Percentiles rank a stretch among this genome's conserved stretches.
phyloP scores from a whole-genome alignment of 2,888 invertebrate species.

The Coleophora deauratella region DNA sequence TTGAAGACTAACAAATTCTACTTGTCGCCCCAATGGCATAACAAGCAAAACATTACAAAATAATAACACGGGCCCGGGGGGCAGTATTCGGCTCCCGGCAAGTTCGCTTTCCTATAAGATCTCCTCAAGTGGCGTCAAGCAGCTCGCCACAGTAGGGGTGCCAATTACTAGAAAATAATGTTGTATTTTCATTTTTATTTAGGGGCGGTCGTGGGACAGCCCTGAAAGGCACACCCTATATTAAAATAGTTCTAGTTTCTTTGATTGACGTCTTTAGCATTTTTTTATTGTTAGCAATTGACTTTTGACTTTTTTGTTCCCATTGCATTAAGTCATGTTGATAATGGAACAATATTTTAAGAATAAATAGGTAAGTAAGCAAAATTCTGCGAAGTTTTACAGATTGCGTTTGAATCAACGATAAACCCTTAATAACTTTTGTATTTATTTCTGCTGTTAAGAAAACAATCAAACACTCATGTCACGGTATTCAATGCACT shows the following conservation, averaged over 20 bases:
- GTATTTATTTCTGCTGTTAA: constrained; percentile 7
- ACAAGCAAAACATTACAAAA: constrained; percentile 50
- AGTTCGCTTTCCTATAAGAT: constrained; percentile 66
- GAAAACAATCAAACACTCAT: constrained; percentile 27
- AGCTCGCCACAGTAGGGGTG: constrained; percentile 59
- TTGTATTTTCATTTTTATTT: constrained; percentile 69
- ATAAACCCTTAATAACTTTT: not conserved
- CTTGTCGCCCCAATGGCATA: constrained; percentile 34
- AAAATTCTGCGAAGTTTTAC: too few species aligned
- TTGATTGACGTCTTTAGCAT: constrained; percentile 62
- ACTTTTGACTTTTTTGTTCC: constrained; percentile 43
- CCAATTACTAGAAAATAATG: constrained; percentile 70
- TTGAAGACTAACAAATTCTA: constrained; percentile 12
- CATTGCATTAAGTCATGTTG: constrained; percentile 17
- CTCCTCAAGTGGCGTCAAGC: constrained; percentile 64
- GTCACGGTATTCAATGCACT: constrained; percentile 26
- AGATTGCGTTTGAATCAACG: not conserved
- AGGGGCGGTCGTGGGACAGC: constrained; percentile 71
- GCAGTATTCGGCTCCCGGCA: constrained; percentile 36
- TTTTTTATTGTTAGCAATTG: constrained; percentile 53
- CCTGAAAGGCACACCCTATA: constrained; percentile 66
- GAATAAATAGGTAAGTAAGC: not conserved
- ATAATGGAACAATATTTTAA: not conserved
- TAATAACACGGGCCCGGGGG: constrained; percentile 50
- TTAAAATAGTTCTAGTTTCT: constrained; percentile 58